A percentile compares a stretch with the other conserved stretches of the same genome.
These are phyloP conservation scores for Scartelaos histophorus DNA, from an alignment of 2,113 vertebrate species.

Conservation along the genomic window DNA sequence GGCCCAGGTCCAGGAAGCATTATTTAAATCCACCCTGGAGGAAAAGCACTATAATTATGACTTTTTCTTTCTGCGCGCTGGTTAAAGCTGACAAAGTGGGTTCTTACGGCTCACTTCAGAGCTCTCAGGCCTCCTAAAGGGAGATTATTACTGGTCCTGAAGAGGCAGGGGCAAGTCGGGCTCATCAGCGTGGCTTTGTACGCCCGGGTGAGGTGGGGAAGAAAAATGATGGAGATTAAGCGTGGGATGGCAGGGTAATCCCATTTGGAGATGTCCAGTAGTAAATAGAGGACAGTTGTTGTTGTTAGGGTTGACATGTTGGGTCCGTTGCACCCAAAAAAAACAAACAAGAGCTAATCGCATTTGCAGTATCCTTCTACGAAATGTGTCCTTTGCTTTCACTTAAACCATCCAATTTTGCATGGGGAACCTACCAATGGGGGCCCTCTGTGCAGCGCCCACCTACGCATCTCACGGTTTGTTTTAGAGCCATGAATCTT, in stretches of 20 bases:
- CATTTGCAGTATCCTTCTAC: neutral
- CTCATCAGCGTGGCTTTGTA: constrained; percentile 64
- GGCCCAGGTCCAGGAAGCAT: constrained; percentile 63
- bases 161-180: constrained; percentile 58
- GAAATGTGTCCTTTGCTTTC: neutral
- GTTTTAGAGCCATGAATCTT: too few relatives aligned
- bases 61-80: constrained; percentile 72
- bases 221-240: constrained; percentile 29
- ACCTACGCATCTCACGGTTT: too few relatives aligned
- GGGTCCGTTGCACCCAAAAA: neutral
- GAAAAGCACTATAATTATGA: constrained; percentile 77
- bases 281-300: constrained; percentile 25
- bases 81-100: constrained; percentile 76
- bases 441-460: too few relatives aligned
- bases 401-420: neutral
- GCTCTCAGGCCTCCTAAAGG: constrained; percentile 70
- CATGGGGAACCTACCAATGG: neutral
- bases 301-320: constrained; percentile 22
- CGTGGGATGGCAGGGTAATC: constrained; percentile 61
- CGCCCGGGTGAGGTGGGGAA: constrained; percentile 38
- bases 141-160: constrained; percentile 70
- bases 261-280: constrained; percentile 51
- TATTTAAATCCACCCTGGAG: constrained; percentile 70
- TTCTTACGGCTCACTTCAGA: constrained; percentile 74
- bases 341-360: constrained; percentile 11